Conservation (phyloP, 2,797 vertebrate genomes). For the Falco novaeseelandiae region DNA sequence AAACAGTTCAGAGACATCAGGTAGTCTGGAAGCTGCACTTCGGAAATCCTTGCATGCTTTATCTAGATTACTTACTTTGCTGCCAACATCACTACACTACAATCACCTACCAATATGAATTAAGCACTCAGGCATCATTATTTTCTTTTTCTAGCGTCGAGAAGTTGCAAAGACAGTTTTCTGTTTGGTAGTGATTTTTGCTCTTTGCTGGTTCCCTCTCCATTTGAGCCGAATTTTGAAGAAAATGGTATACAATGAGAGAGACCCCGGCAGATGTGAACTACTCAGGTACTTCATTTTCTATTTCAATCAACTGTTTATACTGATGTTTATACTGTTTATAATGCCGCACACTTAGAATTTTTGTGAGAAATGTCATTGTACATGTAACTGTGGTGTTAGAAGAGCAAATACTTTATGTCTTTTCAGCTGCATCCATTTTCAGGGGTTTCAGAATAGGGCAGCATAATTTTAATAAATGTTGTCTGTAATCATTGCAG, state of each 20-base stretch:
- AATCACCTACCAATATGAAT: background rate
- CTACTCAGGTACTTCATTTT: constrained; percentile 80
- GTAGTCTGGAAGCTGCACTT: background rate
- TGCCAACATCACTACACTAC: background rate
- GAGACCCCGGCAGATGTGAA: constrained; percentile 86
- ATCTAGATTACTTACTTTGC: background rate
- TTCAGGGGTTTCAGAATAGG: background rate
- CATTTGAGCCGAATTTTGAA: constrained; percentile 94
- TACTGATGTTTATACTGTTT: background rate
- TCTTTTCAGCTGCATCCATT: background rate
- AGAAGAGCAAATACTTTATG: background rate
- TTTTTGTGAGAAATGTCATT: background rate
- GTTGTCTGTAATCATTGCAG: background rate
- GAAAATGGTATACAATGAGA: constrained; percentile 80
- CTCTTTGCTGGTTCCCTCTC: constrained; percentile 97
- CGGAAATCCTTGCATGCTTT: background rate
- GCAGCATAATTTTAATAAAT: background rate
- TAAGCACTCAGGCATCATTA: background rate
- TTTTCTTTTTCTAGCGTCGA: constrained; percentile 84
- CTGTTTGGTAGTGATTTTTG: constrained; percentile 96
- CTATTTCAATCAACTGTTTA: background rate
- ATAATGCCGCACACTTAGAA: background rate
- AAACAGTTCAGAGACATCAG: background rate
- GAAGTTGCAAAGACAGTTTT: constrained; percentile 98
- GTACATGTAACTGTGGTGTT: background rate